phyloP scores from a whole-genome alignment of 2,113 vertebrate species.

The Pelecanus crispus region DNA sequence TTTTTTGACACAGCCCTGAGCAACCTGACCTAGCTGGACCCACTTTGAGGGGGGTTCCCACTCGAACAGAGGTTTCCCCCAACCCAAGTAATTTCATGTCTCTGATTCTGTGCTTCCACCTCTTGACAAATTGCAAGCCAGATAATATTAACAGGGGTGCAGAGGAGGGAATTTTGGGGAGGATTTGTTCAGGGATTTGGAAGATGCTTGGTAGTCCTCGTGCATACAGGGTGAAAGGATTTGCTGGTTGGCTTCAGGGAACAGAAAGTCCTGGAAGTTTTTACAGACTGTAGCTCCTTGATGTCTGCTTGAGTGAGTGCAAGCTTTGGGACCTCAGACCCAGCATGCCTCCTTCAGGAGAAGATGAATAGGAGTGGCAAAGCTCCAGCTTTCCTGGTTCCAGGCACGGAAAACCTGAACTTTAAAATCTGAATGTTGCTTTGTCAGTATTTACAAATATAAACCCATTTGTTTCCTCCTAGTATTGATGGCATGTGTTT shows the following conservation, averaged over 20 bases:
- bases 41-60: background rate
- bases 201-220: background rate
- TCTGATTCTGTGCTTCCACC: background rate
- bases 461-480: background rate
- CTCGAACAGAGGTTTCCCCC: background rate
- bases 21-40: background rate
- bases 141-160: background rate
- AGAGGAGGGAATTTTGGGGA: background rate
- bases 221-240: background rate
- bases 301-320: background rate
- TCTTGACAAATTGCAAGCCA: background rate
- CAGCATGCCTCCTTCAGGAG: background rate
- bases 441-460: background rate
- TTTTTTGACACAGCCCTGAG: background rate
- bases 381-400: background rate
- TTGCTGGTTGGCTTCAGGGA: background rate
- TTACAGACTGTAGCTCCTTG: background rate
- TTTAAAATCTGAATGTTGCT: background rate
- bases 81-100: background rate
- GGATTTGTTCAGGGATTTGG: background rate
- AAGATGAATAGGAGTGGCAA: background rate
- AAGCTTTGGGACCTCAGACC: background rate
- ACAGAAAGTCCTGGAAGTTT: background rate
- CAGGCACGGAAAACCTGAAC: background rate
- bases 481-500: background rate